Conservation (phyloP, 2,113 vertebrate species). For the Etheostoma cragini region DNA sequence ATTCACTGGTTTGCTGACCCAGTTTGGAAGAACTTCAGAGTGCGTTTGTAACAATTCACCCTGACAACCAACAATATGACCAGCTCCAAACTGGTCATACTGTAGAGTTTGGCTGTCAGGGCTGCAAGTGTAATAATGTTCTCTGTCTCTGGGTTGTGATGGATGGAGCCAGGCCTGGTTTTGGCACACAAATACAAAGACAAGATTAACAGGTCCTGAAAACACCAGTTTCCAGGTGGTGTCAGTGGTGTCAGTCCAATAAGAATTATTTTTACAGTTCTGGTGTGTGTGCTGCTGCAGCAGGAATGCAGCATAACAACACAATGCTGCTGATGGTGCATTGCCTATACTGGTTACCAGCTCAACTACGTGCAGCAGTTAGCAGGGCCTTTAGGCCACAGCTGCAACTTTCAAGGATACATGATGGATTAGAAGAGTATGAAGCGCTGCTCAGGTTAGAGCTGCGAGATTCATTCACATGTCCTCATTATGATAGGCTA, state of each 20-base stretch:
- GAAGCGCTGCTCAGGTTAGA: background rate
- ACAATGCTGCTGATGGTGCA: constrained; percentile 18
- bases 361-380: background rate
- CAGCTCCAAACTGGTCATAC: constrained; percentile 46
- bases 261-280: constrained; percentile 33
- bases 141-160: constrained; percentile 37
- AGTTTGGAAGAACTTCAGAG: constrained; percentile 63
- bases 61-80: constrained; percentile 65
- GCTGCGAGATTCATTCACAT: background rate
- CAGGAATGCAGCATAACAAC: constrained; percentile 3
- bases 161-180: background rate
- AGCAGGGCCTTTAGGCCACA: background rate
- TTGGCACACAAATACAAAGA: background rate
- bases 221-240: constrained; percentile 16
- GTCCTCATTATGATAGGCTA: constrained; percentile 1
- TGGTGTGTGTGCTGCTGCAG: background rate
- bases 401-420: background rate
- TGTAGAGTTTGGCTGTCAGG: constrained; percentile 27
- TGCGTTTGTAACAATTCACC: constrained; percentile 62
- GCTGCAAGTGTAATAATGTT: constrained; percentile 38
- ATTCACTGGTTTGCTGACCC: constrained; percentile 72
- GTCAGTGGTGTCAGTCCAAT: constrained; percentile 27
- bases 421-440: background rate
- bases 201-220: constrained; percentile 19
- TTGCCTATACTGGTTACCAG: background rate